Evolutionary conservation across 2,888 invertebrate genomes (phyloP).

Genomic region (Perizoma flavofasciatum): DNA sequence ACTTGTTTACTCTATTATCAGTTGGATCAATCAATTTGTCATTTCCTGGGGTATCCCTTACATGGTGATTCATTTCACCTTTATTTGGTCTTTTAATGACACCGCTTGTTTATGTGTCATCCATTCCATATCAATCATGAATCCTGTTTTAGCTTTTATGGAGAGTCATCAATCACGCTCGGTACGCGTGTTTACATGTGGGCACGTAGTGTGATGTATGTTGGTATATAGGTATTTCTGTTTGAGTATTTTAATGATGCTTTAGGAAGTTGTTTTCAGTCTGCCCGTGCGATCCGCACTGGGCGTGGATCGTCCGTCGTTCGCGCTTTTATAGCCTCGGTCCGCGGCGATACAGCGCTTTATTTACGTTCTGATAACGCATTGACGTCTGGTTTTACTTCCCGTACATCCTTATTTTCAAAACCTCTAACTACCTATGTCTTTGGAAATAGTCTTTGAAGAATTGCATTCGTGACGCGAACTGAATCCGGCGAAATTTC

Average conservation of each 20-base stretch:
- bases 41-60: conserved; percentile 28
- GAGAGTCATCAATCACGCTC: conserved; percentile 27
- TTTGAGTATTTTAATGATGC: conserved; percentile 12
- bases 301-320: conserved; percentile 51
- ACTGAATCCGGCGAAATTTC: conserved; percentile 33
- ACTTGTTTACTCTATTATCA: conserved; percentile 45
- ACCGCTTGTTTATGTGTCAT: conserved; percentile 12
- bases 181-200: conserved; percentile 20
- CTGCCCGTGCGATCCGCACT: conserved; percentile 81
- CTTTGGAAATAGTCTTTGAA: not conserved
- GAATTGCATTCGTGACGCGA: not conserved
- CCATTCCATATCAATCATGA: conserved; percentile 1
- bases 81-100: conserved; percentile 13
- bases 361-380: conserved; percentile 45
- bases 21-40: conserved; percentile 27
- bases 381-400: conserved; percentile 36
- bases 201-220: not conserved
- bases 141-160: conserved; percentile 21
- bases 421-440: not conserved
- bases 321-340: conserved; percentile 64
- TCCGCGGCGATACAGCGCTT: conserved; percentile 40
- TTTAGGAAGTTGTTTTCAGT: conserved; percentile 53
- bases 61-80: conserved; percentile 28
- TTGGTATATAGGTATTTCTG: not conserved
- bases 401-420: conserved; percentile 20